A percentile compares a stretch with the other conserved stretches of the same genome.
Evolutionary conservation across 2,888 invertebrate species (phyloP).

Genomic region (Trissoscelio sp.): DNA sequence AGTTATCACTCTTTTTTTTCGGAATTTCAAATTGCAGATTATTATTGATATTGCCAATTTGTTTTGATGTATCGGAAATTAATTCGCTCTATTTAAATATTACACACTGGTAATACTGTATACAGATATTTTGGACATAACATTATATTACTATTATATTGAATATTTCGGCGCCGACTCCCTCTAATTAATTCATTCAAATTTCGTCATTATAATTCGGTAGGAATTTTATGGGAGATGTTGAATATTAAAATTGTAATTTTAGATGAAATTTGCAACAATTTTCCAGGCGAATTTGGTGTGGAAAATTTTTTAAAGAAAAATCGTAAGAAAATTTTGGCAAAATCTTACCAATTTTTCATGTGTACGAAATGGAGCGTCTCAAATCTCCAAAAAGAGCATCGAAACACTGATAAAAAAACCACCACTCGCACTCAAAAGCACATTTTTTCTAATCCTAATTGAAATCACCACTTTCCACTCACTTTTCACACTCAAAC

Average conservation of each 20-base stretch:
- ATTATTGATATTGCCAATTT: neutral
- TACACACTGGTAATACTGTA: too few relatives aligned
- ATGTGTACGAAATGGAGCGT: neutral
- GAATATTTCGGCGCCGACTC: neutral
- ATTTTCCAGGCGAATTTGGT: too few relatives aligned
- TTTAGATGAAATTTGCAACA: too few relatives aligned
- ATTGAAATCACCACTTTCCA: neutral
- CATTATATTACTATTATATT: neutral
- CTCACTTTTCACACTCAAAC: too few relatives aligned
- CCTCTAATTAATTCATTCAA: neutral
- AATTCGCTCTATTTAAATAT: slow-evolving; percentile 17
- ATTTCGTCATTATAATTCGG: neutral
- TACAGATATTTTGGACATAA: neutral
- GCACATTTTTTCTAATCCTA: slow-evolving; percentile 10
- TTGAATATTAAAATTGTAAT: too few relatives aligned
- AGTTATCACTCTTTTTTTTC: neutral
- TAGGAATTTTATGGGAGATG: too few relatives aligned
- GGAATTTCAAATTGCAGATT: neutral
- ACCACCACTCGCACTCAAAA: slow-evolving; percentile 11
- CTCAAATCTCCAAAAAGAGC: neutral
- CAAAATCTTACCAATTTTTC: slow-evolving; percentile 14
- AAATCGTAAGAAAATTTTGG: neutral
- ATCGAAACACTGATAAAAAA: neutral
- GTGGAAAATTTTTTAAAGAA: too few relatives aligned
- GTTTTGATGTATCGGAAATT: slow-evolving; percentile 11